A percentile compares a stretch with the other conserved stretches of the same genome.
Conservation (phyloP, 2,797 vertebrate genomes). For the Mormyrops boulengeri region DNA sequence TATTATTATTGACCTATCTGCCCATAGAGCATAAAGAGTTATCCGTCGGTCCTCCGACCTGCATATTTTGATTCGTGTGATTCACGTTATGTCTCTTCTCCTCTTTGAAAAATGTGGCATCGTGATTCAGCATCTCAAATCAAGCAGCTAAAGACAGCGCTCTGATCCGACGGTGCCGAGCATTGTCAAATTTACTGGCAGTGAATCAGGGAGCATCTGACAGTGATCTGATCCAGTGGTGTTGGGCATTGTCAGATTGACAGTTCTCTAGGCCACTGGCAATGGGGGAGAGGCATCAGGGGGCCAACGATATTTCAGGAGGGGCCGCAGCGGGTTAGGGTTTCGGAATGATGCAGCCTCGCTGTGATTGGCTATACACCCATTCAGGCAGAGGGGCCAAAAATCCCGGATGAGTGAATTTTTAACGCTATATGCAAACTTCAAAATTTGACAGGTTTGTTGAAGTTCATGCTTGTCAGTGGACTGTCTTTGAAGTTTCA, state of each 20-base stretch:
- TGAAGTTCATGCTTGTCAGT: background rate
- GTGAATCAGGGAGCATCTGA: background rate
- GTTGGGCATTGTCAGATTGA: background rate
- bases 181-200: background rate
- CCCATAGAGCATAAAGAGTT: background rate
- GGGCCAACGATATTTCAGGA: background rate
- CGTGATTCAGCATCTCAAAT: background rate
- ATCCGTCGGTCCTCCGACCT: background rate
- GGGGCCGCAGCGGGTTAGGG: background rate
- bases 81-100: background rate
- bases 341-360: background rate
- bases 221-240: background rate
- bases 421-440: background rate
- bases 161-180: background rate
- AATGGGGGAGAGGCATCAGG: background rate
- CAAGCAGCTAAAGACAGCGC: background rate
- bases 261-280: background rate
- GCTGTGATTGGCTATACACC: background rate
- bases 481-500: background rate
- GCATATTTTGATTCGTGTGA: background rate
- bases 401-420: background rate
- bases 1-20: background rate
- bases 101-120: background rate
- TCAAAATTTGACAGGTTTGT: background rate
- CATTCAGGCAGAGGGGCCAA: background rate